Evolutionary conservation across 2,113 vertebrate species (phyloP).

Genomic region (Trichomycterus rosablanca): DNA sequence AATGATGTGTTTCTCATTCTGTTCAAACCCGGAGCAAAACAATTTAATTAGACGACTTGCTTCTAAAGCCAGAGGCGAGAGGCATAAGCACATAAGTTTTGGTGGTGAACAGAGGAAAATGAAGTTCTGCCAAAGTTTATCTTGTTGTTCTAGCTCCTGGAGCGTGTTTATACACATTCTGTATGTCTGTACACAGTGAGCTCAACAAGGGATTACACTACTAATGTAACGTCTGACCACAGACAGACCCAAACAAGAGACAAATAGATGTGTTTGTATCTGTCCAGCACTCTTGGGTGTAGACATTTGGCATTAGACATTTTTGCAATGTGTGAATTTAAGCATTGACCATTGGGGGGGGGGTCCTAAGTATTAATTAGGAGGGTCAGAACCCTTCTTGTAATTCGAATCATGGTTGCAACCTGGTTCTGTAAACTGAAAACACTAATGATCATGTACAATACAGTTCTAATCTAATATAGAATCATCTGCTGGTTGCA

Average conservation of each 20-base stretch:
- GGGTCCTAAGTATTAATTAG: too few relatives aligned
- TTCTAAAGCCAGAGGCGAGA: not conserved
- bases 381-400: too few relatives aligned
- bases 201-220: not conserved
- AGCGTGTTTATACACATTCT: not conserved
- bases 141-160: too few relatives aligned
- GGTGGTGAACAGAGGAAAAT: not conserved
- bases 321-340: too few relatives aligned
- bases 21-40: not conserved
- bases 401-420: too few relatives aligned
- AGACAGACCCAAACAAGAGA: too few relatives aligned
- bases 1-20: not conserved
- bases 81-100: not conserved
- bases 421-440: too few relatives aligned
- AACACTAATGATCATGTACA: too few relatives aligned
- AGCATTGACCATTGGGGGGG: too few relatives aligned
- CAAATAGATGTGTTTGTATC: not conserved
- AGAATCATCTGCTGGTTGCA: not conserved
- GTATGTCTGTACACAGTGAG: not conserved
- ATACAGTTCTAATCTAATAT: not conserved
- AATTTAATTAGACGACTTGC: not conserved
- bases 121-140: not conserved
- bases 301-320: too few relatives aligned
- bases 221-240: not conserved
- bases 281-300: not conserved